These are phyloP conservation scores for Drosophila prosaltans DNA, from an alignment of 1,140 invertebrate species.

Conservation along the genomic window DNA sequence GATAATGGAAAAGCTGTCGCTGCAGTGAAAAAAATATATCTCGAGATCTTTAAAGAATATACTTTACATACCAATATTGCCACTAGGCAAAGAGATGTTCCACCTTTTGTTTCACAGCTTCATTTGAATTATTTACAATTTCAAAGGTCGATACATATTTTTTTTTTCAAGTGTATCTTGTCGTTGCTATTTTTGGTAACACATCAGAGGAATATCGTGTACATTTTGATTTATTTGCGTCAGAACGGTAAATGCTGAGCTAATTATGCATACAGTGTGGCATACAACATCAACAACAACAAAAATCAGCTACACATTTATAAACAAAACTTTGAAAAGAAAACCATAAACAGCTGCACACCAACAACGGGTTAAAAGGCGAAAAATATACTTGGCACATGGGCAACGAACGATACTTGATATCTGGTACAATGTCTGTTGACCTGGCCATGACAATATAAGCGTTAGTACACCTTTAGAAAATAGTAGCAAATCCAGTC, in stretches of 20 bases:
- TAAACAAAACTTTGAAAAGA: constrained; percentile 45
- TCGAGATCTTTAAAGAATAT: too few relatives aligned
- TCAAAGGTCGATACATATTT: neutral
- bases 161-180: constrained; percentile 23
- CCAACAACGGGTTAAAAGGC: constrained; percentile 41
- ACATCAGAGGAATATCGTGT: constrained; percentile 15
- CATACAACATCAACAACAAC: constrained; percentile 29
- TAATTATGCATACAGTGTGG: constrained; percentile 52
- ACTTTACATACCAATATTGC: too few relatives aligned
- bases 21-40: too few relatives aligned
- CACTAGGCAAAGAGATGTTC: too few relatives aligned
- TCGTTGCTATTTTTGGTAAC: constrained; percentile 15
- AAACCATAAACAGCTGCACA: constrained; percentile 54
- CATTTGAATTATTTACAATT: too few relatives aligned
- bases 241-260: constrained; percentile 35
- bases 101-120: too few relatives aligned
- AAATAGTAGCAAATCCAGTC: neutral
- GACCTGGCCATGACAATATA: constrained; percentile 32
- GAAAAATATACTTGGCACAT: constrained; percentile 26
- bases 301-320: constrained; percentile 33
- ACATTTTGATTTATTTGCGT: constrained; percentile 64
- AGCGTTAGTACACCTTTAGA: constrained; percentile 1
- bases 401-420: constrained; percentile 24
- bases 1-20: too few relatives aligned
- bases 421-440: constrained; percentile 17